These are phyloP conservation scores for Talpa occidentalis DNA, from an alignment of 2,113 vertebrate genomes.

Conservation along the genomic window DNA sequence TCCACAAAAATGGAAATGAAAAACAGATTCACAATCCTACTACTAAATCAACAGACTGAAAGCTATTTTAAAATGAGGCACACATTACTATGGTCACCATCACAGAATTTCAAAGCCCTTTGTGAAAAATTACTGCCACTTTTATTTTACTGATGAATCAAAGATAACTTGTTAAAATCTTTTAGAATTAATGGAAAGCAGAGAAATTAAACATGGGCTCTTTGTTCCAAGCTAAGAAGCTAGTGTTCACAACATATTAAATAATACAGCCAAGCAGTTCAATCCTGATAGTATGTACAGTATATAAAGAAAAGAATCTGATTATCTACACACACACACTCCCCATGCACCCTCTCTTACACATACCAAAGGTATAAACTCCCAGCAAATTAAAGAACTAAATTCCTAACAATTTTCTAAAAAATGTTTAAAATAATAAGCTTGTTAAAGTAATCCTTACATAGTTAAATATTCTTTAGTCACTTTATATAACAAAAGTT, in stretches of 20 bases:
- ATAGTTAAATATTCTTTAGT: conserved; percentile 10
- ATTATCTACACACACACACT: neutral
- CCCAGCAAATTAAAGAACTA: conserved; percentile 37
- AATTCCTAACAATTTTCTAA: conserved; percentile 47
- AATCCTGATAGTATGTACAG: neutral
- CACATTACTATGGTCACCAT: neutral
- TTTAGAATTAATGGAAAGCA: conserved; percentile 43
- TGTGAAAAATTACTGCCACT: conserved; percentile 36
- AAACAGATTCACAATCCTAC: conserved; percentile 58
- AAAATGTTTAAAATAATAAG: conserved; percentile 46
- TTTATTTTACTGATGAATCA: conserved; percentile 62
- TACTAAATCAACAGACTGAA: conserved; percentile 43
- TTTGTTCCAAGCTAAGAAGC: neutral
- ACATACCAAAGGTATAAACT: neutral
- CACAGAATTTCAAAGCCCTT: conserved; percentile 22
- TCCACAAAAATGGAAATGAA: conserved; percentile 63
- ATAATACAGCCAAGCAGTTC: neutral
- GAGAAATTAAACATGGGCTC: conserved; percentile 51
- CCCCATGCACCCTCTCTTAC: neutral
- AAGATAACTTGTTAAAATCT: conserved; percentile 51
- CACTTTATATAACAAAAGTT: neutral
- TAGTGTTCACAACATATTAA: conserved; percentile 55
- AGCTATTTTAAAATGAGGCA: conserved; percentile 52
- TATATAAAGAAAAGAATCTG: conserved; percentile 19
- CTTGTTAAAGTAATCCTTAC: conserved; percentile 54